Evolutionary conservation across 2,113 vertebrate species (phyloP).

Genomic region (Isichthys henryi): DNA sequence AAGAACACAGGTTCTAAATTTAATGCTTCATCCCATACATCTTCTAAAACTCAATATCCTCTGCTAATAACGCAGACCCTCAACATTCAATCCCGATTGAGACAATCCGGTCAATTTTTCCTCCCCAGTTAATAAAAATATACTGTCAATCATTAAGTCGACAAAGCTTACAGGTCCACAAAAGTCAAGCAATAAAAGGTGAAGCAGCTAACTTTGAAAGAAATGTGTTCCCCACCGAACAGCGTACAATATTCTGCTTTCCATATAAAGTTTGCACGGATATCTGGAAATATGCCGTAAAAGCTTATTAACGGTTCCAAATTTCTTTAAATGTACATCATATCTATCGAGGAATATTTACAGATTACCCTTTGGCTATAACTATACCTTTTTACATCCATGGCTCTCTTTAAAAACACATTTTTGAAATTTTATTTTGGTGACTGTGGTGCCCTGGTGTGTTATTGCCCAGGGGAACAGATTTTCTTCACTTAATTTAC

Average conservation of each 20-base stretch:
- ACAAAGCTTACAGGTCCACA: background rate
- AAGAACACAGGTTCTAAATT: constrained; percentile 73
- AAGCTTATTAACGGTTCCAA: background rate
- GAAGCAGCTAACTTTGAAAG: background rate
- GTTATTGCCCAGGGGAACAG: constrained; percentile 26
- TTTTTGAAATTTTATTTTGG: background rate
- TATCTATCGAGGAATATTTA: background rate
- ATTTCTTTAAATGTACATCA: background rate
- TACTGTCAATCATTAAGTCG: constrained; percentile 29
- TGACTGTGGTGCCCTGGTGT: constrained; percentile 2
- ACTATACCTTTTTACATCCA: background rate
- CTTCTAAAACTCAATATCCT: constrained; percentile 64
- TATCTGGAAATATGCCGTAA: background rate
- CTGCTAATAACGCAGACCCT: constrained; percentile 63
- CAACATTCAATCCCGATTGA: constrained; percentile 26
- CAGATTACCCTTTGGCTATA: background rate
- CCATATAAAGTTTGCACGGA: background rate
- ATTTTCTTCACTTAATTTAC: constrained; percentile 34
- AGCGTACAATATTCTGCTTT: background rate
- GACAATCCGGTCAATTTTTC: constrained; percentile 26
- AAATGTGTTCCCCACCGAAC: background rate
- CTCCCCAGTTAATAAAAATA: constrained; percentile 40
- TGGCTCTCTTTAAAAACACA: background rate
- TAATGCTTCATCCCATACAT: constrained; percentile 69
- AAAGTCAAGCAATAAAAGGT: background rate